These are phyloP conservation scores for Mongoloraphidia duomilia DNA, from an alignment of 2,888 invertebrate species.

Conservation along the genomic window DNA sequence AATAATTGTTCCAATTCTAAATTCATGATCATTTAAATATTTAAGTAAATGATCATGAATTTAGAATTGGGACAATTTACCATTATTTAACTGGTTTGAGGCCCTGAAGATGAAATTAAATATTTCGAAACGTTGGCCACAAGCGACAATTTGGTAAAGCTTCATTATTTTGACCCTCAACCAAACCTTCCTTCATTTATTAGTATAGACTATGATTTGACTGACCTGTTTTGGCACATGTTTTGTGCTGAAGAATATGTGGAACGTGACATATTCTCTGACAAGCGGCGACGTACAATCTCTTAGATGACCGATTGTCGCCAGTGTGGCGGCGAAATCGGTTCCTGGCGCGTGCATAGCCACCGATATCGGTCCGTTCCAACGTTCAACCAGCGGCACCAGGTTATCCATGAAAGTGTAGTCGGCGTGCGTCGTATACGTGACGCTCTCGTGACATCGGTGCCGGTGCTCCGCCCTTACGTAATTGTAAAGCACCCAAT, in stretches of 20 bases:
- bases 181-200: too few species aligned
- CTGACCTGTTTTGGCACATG: slow-evolving; percentile 61
- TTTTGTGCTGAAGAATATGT: slow-evolving; percentile 75
- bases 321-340: slow-evolving; percentile 63
- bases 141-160: too few species aligned
- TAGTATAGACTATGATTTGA: slow-evolving; percentile 2
- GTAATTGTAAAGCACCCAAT: slow-evolving; percentile 82
- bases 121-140: too few species aligned
- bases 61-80: too few species aligned
- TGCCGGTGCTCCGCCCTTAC: slow-evolving; percentile 50
- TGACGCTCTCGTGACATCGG: slow-evolving; percentile 71
- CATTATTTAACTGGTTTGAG: too few species aligned
- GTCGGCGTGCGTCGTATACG: slow-evolving; percentile 86
- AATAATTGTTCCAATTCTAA: too few species aligned
- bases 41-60: background rate
- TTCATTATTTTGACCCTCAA: too few species aligned
- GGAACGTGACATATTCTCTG: slow-evolving; percentile 70
- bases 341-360: slow-evolving; percentile 77
- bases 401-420: slow-evolving; percentile 84
- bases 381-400: slow-evolving; percentile 67
- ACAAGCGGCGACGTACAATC: slow-evolving; percentile 62
- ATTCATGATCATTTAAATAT: too few species aligned
- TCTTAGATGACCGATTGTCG: slow-evolving; percentile 66
- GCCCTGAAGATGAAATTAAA: too few species aligned
- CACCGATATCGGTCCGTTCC: slow-evolving; percentile 78